Conservation (phyloP, 2,888 invertebrate species). For the Calameuta pallipes region DNA sequence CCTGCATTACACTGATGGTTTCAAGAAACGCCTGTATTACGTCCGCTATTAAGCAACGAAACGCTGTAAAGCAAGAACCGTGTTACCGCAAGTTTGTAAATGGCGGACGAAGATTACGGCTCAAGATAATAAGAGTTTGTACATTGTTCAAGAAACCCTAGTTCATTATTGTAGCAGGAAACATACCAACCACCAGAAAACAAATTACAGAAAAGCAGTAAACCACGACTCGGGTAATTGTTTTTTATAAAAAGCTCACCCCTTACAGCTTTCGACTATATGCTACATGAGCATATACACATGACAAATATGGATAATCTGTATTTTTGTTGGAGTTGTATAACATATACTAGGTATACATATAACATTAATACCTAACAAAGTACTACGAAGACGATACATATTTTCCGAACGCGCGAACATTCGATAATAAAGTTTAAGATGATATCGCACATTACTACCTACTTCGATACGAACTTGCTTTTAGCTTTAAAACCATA, state of each 20-base stretch:
- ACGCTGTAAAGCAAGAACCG: neutral
- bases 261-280: neutral
- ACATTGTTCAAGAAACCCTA: neutral
- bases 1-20: neutral
- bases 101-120: neutral
- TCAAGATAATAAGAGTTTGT: neutral
- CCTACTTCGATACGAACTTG: conserved; percentile 49
- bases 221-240: neutral
- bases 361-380: neutral
- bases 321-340: neutral
- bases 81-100: neutral
- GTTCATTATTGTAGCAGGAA: neutral
- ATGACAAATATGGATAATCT: neutral
- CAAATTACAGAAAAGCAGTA: neutral
- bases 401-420: neutral
- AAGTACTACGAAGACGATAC: neutral
- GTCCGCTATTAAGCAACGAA: neutral
- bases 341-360: neutral
- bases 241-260: neutral
- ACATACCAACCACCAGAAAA: neutral
- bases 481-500: conserved; percentile 59
- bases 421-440: conserved; percentile 14
- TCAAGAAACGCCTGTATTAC: neutral
- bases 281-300: neutral
- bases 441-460: conserved; percentile 23